Conservation (phyloP, 2,888 invertebrate genomes). For the Caenorhabditis drosophilae region DNA sequence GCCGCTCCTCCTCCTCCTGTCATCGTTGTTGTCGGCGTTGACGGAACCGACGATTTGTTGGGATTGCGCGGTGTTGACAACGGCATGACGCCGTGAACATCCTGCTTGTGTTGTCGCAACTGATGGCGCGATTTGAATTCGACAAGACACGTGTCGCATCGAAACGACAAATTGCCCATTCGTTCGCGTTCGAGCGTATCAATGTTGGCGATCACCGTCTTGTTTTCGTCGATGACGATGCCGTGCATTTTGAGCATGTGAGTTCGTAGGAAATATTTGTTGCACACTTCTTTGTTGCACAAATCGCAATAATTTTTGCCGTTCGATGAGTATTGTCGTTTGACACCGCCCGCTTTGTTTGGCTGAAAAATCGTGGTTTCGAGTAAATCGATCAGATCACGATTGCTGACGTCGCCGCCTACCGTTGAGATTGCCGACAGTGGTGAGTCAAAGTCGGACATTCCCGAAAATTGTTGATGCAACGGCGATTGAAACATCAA, state of each 20-base stretch:
- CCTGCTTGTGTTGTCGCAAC: slow-evolving; percentile 93
- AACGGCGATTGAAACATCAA: slow-evolving; percentile 17
- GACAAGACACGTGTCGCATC: slow-evolving; percentile 96
- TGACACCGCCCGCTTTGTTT: slow-evolving; percentile 40
- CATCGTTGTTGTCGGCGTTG: slow-evolving; percentile 19
- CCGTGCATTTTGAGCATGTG: slow-evolving; percentile 82
- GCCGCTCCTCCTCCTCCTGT: neutral
- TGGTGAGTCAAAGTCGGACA: slow-evolving; percentile 22
- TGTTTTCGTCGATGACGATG: slow-evolving; percentile 70
- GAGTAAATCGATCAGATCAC: no score
- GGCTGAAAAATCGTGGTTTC: slow-evolving; percentile 15
- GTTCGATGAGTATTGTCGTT: slow-evolving; percentile 64
- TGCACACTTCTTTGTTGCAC: slow-evolving; percentile 78
- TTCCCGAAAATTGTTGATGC: slow-evolving; percentile 25
- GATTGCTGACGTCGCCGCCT: neutral
- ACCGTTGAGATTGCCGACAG: slow-evolving; percentile 23
- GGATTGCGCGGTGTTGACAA: slow-evolving; percentile 34
- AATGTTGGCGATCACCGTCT: slow-evolving; percentile 69
- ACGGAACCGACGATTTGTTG: slow-evolving; percentile 8
- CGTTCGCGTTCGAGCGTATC: slow-evolving; percentile 67
- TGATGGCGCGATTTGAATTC: slow-evolving; percentile 98
- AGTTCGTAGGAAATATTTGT: slow-evolving; percentile 99
- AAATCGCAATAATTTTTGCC: slow-evolving; percentile 69
- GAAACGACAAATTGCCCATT: slow-evolving; percentile 60
- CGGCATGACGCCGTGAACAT: slow-evolving; percentile 85